Evolutionary conservation across 2,113 vertebrate genomes (phyloP).

Genomic region (Glareola pratincola): DNA sequence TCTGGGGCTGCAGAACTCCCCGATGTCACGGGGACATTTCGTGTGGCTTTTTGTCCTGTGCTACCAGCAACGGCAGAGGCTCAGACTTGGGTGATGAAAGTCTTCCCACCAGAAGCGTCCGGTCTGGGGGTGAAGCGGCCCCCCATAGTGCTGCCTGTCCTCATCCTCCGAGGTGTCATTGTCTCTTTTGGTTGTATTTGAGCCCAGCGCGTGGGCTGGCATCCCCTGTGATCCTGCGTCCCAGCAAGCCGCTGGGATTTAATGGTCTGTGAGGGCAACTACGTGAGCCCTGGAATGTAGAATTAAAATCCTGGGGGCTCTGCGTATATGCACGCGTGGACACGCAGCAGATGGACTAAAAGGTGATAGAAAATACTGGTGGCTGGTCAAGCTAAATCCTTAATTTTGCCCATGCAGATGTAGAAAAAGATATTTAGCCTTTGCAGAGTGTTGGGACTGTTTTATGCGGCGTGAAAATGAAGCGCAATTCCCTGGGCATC

Average conservation of each 20-base stretch:
- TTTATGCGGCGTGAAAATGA: background rate
- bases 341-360: background rate
- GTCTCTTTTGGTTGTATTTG: fast-evolving
- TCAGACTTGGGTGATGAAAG: background rate
- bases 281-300: background rate
- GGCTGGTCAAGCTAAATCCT: background rate
- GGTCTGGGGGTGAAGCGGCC: background rate
- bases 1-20: background rate
- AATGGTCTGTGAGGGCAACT: background rate
- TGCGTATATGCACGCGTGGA: fast-evolving
- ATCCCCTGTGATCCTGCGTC: background rate
- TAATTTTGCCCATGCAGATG: fast-evolving
- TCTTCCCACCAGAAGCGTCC: background rate
- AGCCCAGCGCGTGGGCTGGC: fast-evolving
- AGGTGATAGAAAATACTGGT: background rate
- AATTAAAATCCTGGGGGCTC: background rate
- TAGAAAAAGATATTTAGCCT: background rate
- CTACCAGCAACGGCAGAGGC: background rate
- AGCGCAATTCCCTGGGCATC: too few relatives aligned
- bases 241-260: background rate
- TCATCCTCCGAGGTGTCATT: fast-evolving
- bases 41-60: background rate
- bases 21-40: background rate
- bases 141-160: fast-evolving
- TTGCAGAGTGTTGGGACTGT: too few relatives aligned